phyloP scores from a whole-genome alignment of 2,797 vertebrate species.

The Sitta carolinensis region DNA sequence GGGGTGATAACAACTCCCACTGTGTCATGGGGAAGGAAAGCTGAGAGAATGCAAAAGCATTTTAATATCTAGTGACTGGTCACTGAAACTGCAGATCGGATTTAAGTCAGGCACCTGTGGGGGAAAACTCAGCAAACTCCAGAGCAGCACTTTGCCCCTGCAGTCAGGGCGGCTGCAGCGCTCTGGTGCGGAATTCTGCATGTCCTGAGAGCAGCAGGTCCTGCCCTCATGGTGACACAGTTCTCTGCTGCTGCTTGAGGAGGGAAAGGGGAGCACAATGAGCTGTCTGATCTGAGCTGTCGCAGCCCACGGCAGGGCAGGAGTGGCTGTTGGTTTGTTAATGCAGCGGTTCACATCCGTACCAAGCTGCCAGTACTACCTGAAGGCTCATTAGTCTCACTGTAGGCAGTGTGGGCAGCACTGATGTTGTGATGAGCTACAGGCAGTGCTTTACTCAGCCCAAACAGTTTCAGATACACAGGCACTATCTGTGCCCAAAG shows the following conservation, averaged over 20 bases:
- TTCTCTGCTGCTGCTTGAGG: not conserved
- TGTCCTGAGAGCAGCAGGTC: accelerated
- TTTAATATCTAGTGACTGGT: not conserved
- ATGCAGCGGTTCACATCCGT: accelerated
- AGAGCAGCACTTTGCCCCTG: not conserved
- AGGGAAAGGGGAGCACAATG: not conserved
- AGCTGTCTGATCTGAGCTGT: not conserved
- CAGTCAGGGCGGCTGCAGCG: accelerated
- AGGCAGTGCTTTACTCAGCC: not conserved
- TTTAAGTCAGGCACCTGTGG: accelerated
- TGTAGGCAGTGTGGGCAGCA: not conserved
- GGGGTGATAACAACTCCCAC: not conserved
- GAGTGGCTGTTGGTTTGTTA: not conserved
- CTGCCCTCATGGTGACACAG: accelerated
- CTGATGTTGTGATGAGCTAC: not conserved
- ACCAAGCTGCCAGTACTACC: not conserved
- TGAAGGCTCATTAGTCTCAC: not conserved
- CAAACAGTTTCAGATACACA: not conserved
- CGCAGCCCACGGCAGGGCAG: not conserved
- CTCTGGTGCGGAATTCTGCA: accelerated
- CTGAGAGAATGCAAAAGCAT: not conserved
- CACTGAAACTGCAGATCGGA: not conserved
- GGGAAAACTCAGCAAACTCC: accelerated
- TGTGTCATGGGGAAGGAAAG: not conserved
- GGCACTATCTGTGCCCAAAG: not conserved